Base-by-base conservation (phyloP, 2,888 invertebrate genomes). In the Aradus depressus region DNA sequence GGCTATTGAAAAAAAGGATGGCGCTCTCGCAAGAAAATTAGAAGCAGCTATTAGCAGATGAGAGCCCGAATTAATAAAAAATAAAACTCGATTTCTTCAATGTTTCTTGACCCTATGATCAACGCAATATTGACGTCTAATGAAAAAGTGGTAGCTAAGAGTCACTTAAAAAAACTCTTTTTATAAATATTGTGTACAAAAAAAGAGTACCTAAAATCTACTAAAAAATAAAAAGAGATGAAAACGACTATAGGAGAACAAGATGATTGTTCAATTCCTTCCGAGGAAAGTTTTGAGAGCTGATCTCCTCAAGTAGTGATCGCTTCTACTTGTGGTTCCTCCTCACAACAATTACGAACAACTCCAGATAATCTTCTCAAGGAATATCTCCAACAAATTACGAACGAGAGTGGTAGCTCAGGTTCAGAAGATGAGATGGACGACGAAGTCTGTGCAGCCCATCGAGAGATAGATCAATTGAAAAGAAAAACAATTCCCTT, bases 281-380 rank as follows among this genome's bases (percentile, higher is more conserved):
- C 35, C 16, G 35, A 6, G 5, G 14, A 34, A 34, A 34, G 16
- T 18, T 34, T 12, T 4, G 35, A 34, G 35, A 18, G 16, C n/a
- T 34, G 14, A 34, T 12, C 5, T 12, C 16, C 5, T 6, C 4
- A 34, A 12, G 5, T 18, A 4, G 35, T 34, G 14, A 12, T 34
- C 35, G 35, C 35, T 34, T 34, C 35, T 34, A 34, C 35, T 34
- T 34, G 14, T 6, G 35, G 35, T 34, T 34, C 35, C 4, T 34
- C 35, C 4, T 34, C 35, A 4, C n/a, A 12, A 12, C 35, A 34
- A 12, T 34, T 34, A 12, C 4, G 35, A 34, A 12, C n/a, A 34
- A 18, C 35, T 34, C 16, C 35, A 12, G 35, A 34, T 12, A 6
- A 34, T 4, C n/a, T 34, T 12, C 35, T 6, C 12, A 6, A 34